A percentile compares a stretch with the other conserved stretches of the same genome.
These are phyloP conservation scores for Alligator mississippiensis DNA, from an alignment of 2,113 vertebrate species.

Conservation along the genomic window DNA sequence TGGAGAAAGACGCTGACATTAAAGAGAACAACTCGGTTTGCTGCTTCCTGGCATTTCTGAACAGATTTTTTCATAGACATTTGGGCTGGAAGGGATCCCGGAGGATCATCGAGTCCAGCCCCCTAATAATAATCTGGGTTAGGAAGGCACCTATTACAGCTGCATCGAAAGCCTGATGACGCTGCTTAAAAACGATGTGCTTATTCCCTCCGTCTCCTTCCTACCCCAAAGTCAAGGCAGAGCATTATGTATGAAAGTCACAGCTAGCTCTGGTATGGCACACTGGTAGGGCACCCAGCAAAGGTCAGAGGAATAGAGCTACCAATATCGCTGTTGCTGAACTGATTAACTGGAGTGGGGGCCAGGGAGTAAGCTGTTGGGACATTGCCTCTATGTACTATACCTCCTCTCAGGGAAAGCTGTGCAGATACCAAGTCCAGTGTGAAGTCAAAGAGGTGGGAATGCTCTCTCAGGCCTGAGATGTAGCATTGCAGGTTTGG, in stretches of 20 bases:
- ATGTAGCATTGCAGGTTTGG: background rate
- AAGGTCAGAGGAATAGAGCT: background rate
- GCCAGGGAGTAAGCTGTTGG: background rate
- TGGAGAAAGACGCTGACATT: background rate
- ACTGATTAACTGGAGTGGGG: background rate
- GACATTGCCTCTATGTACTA: background rate
- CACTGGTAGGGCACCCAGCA: rapidly evolving
- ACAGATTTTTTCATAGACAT: background rate
- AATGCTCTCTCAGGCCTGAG: background rate
- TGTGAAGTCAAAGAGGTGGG: background rate
- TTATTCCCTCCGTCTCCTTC: rapidly evolving
- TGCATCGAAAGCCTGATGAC: background rate
- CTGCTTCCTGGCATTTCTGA: background rate
- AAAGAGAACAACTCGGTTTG: background rate
- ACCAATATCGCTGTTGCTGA: rapidly evolving
- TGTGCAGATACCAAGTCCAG: background rate
- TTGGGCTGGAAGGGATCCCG: too few relatives aligned
- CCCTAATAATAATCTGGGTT: background rate
- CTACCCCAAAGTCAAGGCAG: background rate
- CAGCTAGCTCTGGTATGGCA: rapidly evolving
- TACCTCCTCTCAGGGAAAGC: background rate
- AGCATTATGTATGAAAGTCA: background rate
- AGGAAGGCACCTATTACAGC: background rate
- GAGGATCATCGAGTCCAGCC: too few relatives aligned
- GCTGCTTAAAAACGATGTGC: background rate